A percentile compares a stretch with the other conserved stretches of the same genome.
Conservation (phyloP, 2,888 invertebrate genomes). For the Argyra leucocephala region DNA sequence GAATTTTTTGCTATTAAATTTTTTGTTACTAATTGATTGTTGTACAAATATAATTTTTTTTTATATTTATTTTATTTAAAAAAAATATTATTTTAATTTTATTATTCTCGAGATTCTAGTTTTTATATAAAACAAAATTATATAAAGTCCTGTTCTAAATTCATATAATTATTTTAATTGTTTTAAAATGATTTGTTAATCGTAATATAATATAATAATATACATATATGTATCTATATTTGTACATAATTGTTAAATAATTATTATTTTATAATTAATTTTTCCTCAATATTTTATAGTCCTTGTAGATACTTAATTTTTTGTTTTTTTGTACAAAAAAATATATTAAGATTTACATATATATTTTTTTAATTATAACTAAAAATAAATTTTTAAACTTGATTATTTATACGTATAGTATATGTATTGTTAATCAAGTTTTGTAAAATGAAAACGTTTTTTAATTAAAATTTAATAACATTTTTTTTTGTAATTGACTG, state of each 20-base stretch:
- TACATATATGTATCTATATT: not conserved
- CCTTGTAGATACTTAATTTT: not conserved
- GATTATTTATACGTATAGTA: not conserved
- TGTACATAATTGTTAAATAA: too few species aligned
- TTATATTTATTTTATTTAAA: too few species aligned
- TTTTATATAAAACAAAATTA: too few species aligned
- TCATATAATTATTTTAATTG: not conserved
- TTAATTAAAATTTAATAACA: conserved; percentile 6
- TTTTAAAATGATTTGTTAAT: not conserved
- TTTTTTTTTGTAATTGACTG: not conserved
- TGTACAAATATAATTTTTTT: too few species aligned
- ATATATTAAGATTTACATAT: too few species aligned
- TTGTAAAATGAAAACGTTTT: not conserved
- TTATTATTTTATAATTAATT: not conserved
- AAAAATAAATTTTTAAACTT: not conserved
- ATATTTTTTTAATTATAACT: not conserved
- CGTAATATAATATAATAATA: not conserved
- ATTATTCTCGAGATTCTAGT: too few species aligned
- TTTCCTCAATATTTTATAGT: not conserved
- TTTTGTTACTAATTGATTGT: too few species aligned
- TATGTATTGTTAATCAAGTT: not conserved
- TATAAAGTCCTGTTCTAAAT: too few species aligned
- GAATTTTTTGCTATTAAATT: too few species aligned
- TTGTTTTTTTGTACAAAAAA: too few species aligned
- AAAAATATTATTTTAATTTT: too few species aligned